A percentile compares a stretch with the other conserved stretches of the same genome.
Evolutionary conservation across 2,113 vertebrate species (phyloP).

Genomic region (Sapajus apella): DNA sequence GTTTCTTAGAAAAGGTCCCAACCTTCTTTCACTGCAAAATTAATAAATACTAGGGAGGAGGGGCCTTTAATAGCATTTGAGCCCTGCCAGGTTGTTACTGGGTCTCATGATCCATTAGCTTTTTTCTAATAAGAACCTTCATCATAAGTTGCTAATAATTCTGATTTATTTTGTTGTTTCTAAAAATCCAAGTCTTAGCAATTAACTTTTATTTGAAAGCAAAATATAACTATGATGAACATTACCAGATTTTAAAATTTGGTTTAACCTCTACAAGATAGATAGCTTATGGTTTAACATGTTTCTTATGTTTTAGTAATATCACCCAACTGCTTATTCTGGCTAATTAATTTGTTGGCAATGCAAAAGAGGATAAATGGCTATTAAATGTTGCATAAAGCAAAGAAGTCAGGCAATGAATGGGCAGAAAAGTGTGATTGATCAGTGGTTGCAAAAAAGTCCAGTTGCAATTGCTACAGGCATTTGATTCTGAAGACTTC

Average conservation of each 20-base stretch:
- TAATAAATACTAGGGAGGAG: not conserved
- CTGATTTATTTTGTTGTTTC: not conserved
- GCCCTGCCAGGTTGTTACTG: not conserved
- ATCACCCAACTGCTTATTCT: not conserved
- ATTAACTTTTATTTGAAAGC: not conserved
- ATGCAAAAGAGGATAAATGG: not conserved
- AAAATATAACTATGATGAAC: not conserved
- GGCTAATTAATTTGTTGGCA: not conserved
- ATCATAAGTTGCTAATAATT: slow-evolving; percentile 4
- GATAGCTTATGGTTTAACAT: not conserved
- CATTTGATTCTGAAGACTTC: not conserved
- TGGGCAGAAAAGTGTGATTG: not conserved
- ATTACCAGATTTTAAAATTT: not conserved
- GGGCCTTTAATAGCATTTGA: not conserved
- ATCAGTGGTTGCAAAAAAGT: not conserved
- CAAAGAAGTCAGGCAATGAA: not conserved
- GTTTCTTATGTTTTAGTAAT: not conserved
- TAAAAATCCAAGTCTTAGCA: not conserved
- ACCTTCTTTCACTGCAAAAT: not conserved
- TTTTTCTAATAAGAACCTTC: not conserved
- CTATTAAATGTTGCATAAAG: not conserved
- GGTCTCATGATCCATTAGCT: not conserved
- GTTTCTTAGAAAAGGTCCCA: not conserved
- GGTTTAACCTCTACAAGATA: not conserved
- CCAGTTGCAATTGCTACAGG: not conserved